Evolutionary conservation across 2,113 vertebrate species (phyloP).

Genomic region (Triplophysa siluroides): DNA sequence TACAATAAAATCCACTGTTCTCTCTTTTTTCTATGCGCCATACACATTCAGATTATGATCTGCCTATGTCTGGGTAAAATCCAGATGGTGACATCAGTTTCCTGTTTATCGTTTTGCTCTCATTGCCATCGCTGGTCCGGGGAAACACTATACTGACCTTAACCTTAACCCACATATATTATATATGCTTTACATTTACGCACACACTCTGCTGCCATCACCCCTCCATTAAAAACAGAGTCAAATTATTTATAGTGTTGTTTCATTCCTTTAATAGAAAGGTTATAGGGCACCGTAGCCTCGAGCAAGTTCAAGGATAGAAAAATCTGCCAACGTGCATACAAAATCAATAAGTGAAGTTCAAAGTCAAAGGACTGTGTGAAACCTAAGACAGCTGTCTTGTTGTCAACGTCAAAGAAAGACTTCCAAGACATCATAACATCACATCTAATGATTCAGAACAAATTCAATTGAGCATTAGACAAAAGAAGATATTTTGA

Average conservation of each 20-base stretch:
- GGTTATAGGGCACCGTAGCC: neutral
- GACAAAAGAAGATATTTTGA: no score
- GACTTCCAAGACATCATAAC: no score
- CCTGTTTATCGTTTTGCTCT: constrained; percentile 53
- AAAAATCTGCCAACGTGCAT: no score
- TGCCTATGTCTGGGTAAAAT: constrained; percentile 22
- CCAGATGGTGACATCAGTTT: constrained; percentile 50
- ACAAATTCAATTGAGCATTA: no score
- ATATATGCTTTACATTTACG: neutral
- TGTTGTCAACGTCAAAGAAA: no score
- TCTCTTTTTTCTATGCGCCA: constrained; percentile 4
- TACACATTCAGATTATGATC: neutral
- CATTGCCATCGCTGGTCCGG: constrained; percentile 11
- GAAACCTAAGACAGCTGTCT: no score
- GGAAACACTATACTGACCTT: constrained; percentile 43
- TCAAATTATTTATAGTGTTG: constrained; percentile 2
- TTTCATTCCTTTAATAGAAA: neutral
- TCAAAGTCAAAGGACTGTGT: no score
- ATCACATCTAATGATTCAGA: no score
- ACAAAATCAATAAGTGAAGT: no score
- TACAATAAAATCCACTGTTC: neutral
- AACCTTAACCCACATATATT: constrained; percentile 26
- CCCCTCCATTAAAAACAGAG: neutral
- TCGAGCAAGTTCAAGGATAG: no score
- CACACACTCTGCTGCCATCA: neutral